Evolutionary conservation across 1,140 invertebrate species (phyloP).

Genomic region (Drosophila ohnishii): DNA sequence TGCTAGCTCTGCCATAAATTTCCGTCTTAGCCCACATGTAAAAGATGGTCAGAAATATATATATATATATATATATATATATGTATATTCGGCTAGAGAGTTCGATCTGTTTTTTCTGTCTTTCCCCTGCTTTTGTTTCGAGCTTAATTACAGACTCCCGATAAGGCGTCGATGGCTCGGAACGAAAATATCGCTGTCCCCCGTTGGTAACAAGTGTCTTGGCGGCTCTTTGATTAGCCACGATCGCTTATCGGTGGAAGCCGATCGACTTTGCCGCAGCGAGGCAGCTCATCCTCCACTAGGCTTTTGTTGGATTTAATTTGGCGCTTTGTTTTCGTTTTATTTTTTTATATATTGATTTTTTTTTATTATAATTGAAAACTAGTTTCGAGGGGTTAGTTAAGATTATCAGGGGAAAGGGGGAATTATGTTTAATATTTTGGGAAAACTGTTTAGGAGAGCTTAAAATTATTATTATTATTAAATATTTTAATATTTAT

Average conservation of each 20-base stretch:
- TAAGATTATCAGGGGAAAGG: background rate
- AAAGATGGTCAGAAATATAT: conserved; percentile 33
- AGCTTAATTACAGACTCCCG: conserved; percentile 70
- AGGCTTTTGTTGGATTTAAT: conserved; percentile 43
- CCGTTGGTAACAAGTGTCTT: conserved; percentile 72
- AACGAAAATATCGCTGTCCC: conserved; percentile 46
- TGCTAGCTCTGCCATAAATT: conserved; percentile 68
- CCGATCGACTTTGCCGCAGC: conserved; percentile 22
- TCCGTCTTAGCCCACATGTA: conserved; percentile 68
- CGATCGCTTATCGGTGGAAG: conserved; percentile 41
- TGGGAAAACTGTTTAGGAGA: too few relatives aligned
- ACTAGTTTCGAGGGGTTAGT: background rate
- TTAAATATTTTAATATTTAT: too few relatives aligned
- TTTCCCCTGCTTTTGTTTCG: conserved; percentile 12
- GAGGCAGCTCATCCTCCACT: conserved; percentile 4
- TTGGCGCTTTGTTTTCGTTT: conserved; percentile 61
- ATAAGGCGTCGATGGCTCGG: conserved; percentile 65
- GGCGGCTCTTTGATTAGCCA: conserved; percentile 55
- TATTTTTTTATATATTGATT: background rate
- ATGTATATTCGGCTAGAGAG: conserved; percentile 24
- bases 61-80: conserved; percentile 12
- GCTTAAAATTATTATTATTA: too few relatives aligned
- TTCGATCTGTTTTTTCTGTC: conserved; percentile 29
- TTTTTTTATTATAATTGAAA: background rate
- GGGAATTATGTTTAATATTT: background rate